Percentiles rank a stretch among this genome's conserved stretches.
Conservation (phyloP, 2,113 vertebrate species). For the Lynx canadensis region DNA sequence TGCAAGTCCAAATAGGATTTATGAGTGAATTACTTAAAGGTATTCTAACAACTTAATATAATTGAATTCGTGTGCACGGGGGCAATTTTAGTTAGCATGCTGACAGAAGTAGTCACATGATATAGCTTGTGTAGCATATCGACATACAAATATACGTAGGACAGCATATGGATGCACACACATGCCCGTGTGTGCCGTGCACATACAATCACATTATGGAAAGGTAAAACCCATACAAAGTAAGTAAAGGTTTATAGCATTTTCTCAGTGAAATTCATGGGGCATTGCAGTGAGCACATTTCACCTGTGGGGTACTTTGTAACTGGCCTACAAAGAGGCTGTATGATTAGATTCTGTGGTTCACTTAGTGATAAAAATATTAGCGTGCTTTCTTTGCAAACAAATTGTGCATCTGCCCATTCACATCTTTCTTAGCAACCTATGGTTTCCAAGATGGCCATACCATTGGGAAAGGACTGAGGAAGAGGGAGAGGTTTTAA, state of each 20-base stretch:
- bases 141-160: not conserved
- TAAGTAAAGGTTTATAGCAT: not conserved
- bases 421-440: constrained; percentile 69
- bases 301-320: not conserved
- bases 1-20: constrained; percentile 29
- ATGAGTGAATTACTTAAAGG: not conserved
- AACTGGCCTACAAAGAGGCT: not conserved
- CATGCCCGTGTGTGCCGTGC: fast-evolving
- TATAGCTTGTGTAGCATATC: not conserved
- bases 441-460: constrained; percentile 60
- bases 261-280: not conserved
- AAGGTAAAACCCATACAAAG: not conserved
- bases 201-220: not conserved
- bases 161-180: not conserved
- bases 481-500: constrained; percentile 73
- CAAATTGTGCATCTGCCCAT: not conserved
- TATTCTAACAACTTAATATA: not conserved
- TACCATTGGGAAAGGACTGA: constrained; percentile 55
- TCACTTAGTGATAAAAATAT: constrained; percentile 9
- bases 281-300: not conserved
- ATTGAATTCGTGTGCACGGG: not conserved
- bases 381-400: constrained; percentile 20
- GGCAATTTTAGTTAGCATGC: not conserved
- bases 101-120: not conserved
- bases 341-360: constrained; percentile 12